Evolutionary conservation across 1,140 invertebrate genomes (phyloP).

Genomic region (Heliconius eleuchia): DNA sequence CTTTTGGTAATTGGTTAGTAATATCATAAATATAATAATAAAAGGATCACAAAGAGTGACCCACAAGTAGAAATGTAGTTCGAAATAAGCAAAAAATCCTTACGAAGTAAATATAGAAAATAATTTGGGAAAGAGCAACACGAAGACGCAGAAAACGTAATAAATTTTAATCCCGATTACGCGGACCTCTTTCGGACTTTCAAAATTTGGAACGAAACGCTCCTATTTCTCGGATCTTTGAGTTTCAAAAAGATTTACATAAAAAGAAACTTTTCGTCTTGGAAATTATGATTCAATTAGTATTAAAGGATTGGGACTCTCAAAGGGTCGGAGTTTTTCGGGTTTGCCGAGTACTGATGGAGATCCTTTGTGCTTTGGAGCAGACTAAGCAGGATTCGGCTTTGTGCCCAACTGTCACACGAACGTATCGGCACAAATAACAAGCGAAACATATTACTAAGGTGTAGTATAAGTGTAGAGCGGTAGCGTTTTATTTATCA

Average conservation of each 20-base stretch:
- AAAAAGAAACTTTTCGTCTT: constrained; percentile 78
- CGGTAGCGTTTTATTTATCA: background rate
- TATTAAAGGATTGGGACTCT: constrained; percentile 78
- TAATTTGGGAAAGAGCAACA: constrained; percentile 39
- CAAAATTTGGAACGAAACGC: constrained; percentile 70
- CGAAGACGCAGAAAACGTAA: constrained; percentile 48
- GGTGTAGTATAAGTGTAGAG: background rate
- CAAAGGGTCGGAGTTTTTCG: constrained; percentile 74
- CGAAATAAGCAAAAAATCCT: constrained; percentile 26
- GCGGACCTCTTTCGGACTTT: constrained; percentile 53
- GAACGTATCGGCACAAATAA: constrained; percentile 62
- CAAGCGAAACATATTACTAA: constrained; percentile 49
- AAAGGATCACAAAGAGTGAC: constrained; percentile 17
- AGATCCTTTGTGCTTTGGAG: constrained; percentile 73
- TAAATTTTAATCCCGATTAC: constrained; percentile 67
- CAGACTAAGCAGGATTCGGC: constrained; percentile 71
- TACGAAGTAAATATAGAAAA: constrained; percentile 37
- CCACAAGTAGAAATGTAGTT: constrained; percentile 20
- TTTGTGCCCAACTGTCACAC: constrained; percentile 60
- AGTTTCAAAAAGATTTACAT: constrained; percentile 76
- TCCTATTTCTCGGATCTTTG: constrained; percentile 66
- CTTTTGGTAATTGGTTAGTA: constrained; percentile 9
- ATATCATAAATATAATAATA: constrained; percentile 12
- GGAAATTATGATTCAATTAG: constrained; percentile 81
- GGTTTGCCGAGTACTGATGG: constrained; percentile 67